phyloP scores from a whole-genome alignment of 2,113 vertebrate genomes.

The Oreochromis aureus region DNA sequence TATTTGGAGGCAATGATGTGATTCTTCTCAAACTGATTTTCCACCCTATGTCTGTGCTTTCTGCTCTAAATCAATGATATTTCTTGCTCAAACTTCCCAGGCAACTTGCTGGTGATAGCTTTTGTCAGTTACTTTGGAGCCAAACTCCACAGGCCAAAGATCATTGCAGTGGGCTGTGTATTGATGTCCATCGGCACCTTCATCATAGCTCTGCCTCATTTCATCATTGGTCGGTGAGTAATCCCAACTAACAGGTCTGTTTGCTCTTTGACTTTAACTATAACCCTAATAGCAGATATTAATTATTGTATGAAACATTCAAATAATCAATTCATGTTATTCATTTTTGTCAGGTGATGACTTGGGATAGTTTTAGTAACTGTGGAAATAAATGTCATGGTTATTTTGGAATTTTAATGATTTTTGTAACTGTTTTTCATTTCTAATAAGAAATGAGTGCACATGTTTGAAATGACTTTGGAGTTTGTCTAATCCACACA shows the following conservation, averaged over 20 bases:
- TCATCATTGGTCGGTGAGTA: constrained; percentile 88
- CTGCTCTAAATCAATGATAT: background rate
- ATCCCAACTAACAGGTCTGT: background rate
- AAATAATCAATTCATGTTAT: background rate
- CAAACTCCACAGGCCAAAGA: constrained; percentile 87
- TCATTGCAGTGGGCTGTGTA: constrained; percentile 85
- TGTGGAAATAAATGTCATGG: background rate
- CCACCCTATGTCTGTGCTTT: background rate
- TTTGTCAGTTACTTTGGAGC: constrained; percentile 94
- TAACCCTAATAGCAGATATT: background rate
- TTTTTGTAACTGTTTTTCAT: background rate
- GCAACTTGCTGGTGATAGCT: constrained; percentile 88
- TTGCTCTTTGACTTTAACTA: background rate
- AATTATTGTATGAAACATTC: background rate
- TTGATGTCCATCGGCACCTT: constrained; percentile 90
- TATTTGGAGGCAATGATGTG: background rate
- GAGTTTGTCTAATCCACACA: background rate
- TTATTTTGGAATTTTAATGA: background rate
- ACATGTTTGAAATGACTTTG: background rate
- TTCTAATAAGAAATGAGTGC: background rate
- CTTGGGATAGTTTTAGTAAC: background rate
- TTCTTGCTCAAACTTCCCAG: constrained; percentile 53
- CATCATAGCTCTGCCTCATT: constrained; percentile 87
- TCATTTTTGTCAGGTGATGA: background rate
- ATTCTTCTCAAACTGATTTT: background rate